phyloP scores from a whole-genome alignment of 2,113 vertebrate species.

The Azemiops feae region DNA sequence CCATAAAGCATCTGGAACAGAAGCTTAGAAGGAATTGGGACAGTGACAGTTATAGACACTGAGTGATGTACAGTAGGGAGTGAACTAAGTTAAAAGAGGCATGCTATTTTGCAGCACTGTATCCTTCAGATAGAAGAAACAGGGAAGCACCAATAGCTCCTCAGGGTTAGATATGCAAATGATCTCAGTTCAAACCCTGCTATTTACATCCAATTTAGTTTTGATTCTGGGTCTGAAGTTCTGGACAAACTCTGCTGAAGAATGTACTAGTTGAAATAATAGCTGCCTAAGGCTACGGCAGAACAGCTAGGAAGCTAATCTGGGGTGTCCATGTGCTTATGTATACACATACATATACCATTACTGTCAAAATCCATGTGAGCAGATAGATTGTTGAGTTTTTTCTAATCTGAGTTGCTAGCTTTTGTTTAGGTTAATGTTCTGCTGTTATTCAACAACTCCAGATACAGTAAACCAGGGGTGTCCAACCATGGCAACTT shows the following conservation, averaged over 20 bases:
- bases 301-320: background rate
- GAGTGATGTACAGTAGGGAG: background rate
- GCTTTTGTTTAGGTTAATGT: background rate
- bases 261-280: background rate
- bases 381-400: background rate
- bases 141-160: background rate
- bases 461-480: background rate
- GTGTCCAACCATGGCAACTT: background rate
- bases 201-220: background rate
- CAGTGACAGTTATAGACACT: background rate
- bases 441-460: background rate
- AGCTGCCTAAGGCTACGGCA: background rate
- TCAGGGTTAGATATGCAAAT: background rate
- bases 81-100: background rate
- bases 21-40: background rate
- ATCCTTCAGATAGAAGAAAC: background rate
- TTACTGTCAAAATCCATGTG: background rate
- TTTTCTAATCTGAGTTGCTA: background rate
- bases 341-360: background rate
- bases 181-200: background rate
- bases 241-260: background rate
- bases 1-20: background rate
- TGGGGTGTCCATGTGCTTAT: background rate
- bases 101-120: background rate
- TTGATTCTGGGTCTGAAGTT: background rate